Evolutionary conservation across 1,140 invertebrate genomes (phyloP).

Genomic region (Drosophila ananassae): DNA sequence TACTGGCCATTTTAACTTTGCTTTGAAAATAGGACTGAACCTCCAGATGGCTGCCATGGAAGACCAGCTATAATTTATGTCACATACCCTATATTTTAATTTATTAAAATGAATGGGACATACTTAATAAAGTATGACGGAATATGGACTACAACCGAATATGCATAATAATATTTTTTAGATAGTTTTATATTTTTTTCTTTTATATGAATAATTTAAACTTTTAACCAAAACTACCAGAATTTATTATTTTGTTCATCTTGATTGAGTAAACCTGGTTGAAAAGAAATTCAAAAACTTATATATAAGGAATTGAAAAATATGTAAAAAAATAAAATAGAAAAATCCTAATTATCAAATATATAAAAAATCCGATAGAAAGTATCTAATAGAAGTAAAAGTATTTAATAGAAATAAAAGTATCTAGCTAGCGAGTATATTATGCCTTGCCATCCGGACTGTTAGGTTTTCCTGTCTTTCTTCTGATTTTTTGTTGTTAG

Average conservation of each 20-base stretch:
- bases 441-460: conserved; percentile 6
- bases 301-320: no score
- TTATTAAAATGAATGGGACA: background rate
- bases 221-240: no score
- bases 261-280: no score
- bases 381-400: background rate
- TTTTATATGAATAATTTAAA: no score
- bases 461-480: background rate
- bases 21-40: conserved; percentile 39
- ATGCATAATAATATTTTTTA: background rate
- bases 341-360: background rate
- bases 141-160: background rate
- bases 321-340: no score
- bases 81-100: conserved; percentile 9
- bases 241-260: no score
- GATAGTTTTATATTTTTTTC: no score
- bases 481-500: conserved; percentile 17
- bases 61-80: conserved; percentile 17
- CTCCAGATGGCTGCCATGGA: conserved; percentile 2
- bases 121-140: background rate
- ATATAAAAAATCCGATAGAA: background rate
- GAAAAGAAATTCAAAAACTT: no score
- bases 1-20: conserved; percentile 77
- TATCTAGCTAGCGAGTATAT: background rate
- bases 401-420: background rate